These are phyloP conservation scores for Gymnosoma rotundatum DNA, from an alignment of 2,888 invertebrate species.

Conservation along the genomic window DNA sequence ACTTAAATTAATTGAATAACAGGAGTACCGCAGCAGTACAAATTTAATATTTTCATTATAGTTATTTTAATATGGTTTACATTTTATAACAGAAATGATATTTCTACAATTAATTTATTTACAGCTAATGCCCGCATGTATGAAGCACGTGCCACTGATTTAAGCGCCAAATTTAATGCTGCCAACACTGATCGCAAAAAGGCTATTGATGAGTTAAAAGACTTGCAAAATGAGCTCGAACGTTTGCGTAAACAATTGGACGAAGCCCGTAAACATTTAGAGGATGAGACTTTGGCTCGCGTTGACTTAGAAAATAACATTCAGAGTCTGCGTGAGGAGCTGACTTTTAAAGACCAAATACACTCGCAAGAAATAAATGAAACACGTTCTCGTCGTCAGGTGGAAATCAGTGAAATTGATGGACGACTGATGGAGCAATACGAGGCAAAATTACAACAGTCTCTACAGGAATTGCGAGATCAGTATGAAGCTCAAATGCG, in stretches of 20 bases:
- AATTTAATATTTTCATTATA: too few species aligned
- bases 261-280: slow-evolving; percentile 92
- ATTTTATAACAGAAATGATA: not conserved
- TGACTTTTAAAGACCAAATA: slow-evolving; percentile 93
- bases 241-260: slow-evolving; percentile 90
- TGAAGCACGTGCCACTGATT: slow-evolving; percentile 87
- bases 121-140: slow-evolving; percentile 82
- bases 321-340: slow-evolving; percentile 95
- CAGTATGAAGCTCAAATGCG: slow-evolving; percentile 96
- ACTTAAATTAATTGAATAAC: too few species aligned
- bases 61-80: not conserved
- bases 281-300: slow-evolving; percentile 95
- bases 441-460: slow-evolving; percentile 94
- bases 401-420: slow-evolving; percentile 97
- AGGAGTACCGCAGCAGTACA: too few species aligned
- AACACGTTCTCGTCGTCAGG: slow-evolving; percentile 91
- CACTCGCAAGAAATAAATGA: slow-evolving; percentile 94
- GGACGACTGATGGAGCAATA: slow-evolving; percentile 95
- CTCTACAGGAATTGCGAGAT: slow-evolving; percentile 93
- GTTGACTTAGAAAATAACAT: slow-evolving; percentile 97
- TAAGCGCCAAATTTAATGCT: slow-evolving; percentile 89
- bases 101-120: not conserved
- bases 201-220: slow-evolving; percentile 88
- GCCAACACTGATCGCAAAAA: slow-evolving; percentile 91
- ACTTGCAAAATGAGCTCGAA: slow-evolving; percentile 89